Evolutionary conservation across 2,888 invertebrate genomes (phyloP).

Genomic region (Ophioninae sp.): DNA sequence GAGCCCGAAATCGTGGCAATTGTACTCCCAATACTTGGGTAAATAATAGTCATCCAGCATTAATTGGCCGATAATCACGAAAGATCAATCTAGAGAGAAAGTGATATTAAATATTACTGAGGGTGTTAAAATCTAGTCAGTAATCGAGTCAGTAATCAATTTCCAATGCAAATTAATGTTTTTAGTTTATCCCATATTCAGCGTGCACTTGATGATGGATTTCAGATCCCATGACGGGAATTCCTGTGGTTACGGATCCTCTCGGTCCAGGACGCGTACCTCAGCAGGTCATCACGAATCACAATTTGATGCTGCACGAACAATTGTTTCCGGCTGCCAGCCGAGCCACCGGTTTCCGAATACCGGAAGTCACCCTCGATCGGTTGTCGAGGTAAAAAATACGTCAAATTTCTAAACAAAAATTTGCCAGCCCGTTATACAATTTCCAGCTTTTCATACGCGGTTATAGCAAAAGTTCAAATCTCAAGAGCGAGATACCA

Average conservation of each 20-base stretch:
- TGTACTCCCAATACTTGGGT: constrained; percentile 91
- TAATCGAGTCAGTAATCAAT: too few relatives aligned
- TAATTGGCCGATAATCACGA: neutral
- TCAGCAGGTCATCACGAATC: constrained; percentile 84
- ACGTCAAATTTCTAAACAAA: neutral
- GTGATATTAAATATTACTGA: neutral
- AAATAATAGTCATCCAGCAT: constrained; percentile 35
- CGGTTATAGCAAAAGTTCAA: neutral
- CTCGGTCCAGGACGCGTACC: constrained; percentile 80
- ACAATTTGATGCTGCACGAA: constrained; percentile 89
- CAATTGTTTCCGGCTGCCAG: constrained; percentile 87
- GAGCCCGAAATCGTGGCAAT: constrained; percentile 92
- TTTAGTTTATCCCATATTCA: neutral
- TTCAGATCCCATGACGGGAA: constrained; percentile 88
- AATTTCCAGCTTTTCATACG: neutral
- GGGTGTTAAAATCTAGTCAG: too few relatives aligned
- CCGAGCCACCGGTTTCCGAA: constrained; percentile 74
- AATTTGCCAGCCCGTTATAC: too few relatives aligned
- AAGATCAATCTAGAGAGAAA: neutral
- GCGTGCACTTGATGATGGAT: constrained; percentile 17
- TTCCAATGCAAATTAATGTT: neutral
- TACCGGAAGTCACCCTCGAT: constrained; percentile 77
- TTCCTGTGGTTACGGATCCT: constrained; percentile 83
- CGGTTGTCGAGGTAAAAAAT: constrained; percentile 76
- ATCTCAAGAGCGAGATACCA: neutral